Base-by-base conservation (phyloP, 2,113 vertebrate genomes). In the Rhegmatorhina hoffmannsi region DNA sequence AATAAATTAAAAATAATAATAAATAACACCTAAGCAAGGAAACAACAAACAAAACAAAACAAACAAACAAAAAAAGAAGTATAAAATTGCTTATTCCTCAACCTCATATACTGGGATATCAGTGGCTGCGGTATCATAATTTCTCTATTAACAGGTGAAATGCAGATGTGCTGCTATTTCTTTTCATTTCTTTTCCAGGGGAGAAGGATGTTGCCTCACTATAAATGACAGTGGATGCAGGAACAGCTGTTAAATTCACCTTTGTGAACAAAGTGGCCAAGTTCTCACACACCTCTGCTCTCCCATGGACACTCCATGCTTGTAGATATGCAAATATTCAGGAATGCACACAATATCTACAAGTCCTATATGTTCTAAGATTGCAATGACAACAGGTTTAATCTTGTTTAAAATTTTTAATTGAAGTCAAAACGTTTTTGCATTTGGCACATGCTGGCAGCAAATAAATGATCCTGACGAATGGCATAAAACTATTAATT, bases 401-500 rank as follows among this genome's bases (percentile, higher is more conserved):
- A 83, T 78, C 46, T 69, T 59, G 9, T 64, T 69, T 67, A 87
- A 85, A 82, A 58, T 43, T 82, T 84, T 95, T 90, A 92, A 94
- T 72, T 92, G 87, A 89, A 96, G 79, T 95, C 83, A 97, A 96
- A 96, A 94, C 76, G 73, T 78, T 96, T 96, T 92, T 92, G 49
- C 64, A 67, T 93, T 96, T 94, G 87, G 83, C 87, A 84, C 68
- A 53, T 3, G 33, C 84, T 97, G 86, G 87, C 83, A 94, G 85
- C 73, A 97, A 96, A 94, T 91, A 89, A 95, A 91, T 44, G 36
- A 96, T 92, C 87, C 67, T 90, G 93, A 95, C 0, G 60, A 97
- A 95, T 68, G 53, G 77, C 77, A 97, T 90, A 95, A 96, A 96
- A 94, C 92, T 95, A 87, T 92, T 97, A 97, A 97, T 97, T 97